phyloP scores from a whole-genome alignment of 2,888 invertebrate genomes.

The Limnephilus lunatus region DNA sequence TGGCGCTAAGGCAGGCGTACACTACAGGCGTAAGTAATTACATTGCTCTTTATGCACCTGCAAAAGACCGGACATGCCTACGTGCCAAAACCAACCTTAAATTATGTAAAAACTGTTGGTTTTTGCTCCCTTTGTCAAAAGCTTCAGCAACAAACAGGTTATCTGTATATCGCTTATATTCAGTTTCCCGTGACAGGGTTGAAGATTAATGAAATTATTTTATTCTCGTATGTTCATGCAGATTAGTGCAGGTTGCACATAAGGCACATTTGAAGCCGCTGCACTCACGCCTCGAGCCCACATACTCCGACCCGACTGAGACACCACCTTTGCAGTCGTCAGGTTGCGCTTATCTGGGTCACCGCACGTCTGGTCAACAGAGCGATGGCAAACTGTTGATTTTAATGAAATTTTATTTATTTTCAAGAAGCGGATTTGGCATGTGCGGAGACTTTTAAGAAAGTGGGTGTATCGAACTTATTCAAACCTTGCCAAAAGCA shows the following conservation, averaged over 20 bases:
- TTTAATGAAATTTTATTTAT: background rate
- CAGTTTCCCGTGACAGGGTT: background rate
- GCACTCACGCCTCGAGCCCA: background rate
- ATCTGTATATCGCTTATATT: background rate
- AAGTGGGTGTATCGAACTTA: background rate
- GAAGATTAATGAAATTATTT: background rate
- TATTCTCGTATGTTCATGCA: background rate
- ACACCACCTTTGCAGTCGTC: background rate
- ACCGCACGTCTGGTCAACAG: slow-evolving; percentile 4
- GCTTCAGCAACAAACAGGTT: background rate
- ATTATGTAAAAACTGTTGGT: background rate
- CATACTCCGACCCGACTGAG: background rate
- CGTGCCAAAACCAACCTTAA: background rate
- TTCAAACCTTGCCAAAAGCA: too few species aligned
- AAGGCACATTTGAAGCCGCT: background rate
- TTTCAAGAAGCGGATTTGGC: background rate
- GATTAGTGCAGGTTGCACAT: slow-evolving; percentile 3
- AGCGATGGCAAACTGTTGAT: background rate
- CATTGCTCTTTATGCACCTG: background rate
- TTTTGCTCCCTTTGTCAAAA: background rate
- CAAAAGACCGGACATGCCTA: background rate
- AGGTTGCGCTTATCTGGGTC: slow-evolving; percentile 17
- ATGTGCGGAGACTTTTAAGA: background rate
- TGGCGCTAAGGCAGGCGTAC: background rate
- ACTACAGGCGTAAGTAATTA: background rate